Evolutionary conservation across 2,113 vertebrate species (phyloP), one percentile per base, ranked within the genome.

Genomic region (Chionomys nivalis): DNA sequence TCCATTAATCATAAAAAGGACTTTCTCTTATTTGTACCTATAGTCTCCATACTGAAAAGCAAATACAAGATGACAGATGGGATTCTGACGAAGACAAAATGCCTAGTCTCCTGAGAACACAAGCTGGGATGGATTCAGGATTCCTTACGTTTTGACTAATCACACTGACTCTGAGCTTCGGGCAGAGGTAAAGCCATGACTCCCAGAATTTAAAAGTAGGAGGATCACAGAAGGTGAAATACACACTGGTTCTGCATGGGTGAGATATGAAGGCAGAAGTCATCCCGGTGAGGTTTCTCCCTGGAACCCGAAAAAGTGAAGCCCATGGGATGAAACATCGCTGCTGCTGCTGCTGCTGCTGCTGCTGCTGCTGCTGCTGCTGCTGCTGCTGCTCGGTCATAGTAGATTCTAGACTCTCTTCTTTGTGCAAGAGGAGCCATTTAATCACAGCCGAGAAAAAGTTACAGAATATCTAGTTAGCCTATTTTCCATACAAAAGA

Each of bases 1-100:
- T 97, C 95, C 85, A 63, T 81, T 91, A 14, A 66, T 73, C 94
- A 61, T 61, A 81, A 89, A 89, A 96, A 96, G 75, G 58, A 3
- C 36, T 96, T 98, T 82, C 90, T 76, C 47, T 81, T 68, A 89
- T 70, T 79, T 77, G 79, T 77, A 93, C 89, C n/a, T 78, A 65
- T 0, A 94, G 26, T 61, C 47, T 26, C 78, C 77, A 16, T 19
- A 95, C 49, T 24, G 70, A 97, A 97, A 94, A 89, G 2, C 12
- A 72, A 97, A 86, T 42, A 8, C 39, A 96, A 79, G 55, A 61
- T 87, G 61, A 75, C 66, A 94, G 66, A 0, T 16, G 73, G 89
- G 26, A 82, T 86, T 96, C 26, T 61, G 14, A 49, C 82, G n/a
- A 87, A 97, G 94, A 44, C 49, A 79, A 95, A 94, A 58, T 42